These are phyloP conservation scores for Musca vetustissima DNA, from an alignment of 1,140 invertebrate genomes.

Conservation along the genomic window DNA sequence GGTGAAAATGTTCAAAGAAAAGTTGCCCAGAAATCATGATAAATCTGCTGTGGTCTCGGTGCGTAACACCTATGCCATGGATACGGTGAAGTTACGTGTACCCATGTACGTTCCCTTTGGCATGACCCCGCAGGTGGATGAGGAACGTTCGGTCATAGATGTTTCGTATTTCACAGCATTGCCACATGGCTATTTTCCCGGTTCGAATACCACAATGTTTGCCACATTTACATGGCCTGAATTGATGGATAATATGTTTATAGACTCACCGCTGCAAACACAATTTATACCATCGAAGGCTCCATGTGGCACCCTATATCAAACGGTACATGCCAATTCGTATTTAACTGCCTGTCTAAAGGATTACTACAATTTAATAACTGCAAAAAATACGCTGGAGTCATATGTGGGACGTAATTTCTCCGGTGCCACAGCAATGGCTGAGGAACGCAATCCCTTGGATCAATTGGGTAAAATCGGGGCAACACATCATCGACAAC, in stretches of 20 bases:
- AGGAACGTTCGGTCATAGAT: not conserved
- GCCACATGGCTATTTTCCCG: conserved; percentile 81
- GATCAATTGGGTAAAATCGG: conserved; percentile 32
- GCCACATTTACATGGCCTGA: conserved; percentile 86
- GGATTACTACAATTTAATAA: conserved; percentile 61
- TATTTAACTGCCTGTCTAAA: conserved; percentile 67
- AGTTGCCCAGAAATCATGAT: conserved; percentile 66
- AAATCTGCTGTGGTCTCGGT: conserved; percentile 69
- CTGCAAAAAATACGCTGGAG: conserved; percentile 57
- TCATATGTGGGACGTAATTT: conserved; percentile 63
- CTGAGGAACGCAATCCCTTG: conserved; percentile 38
- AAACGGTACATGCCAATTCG: conserved; percentile 65
- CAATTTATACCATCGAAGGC: conserved; percentile 87
- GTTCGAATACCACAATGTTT: conserved; percentile 77
- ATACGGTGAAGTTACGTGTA: conserved; percentile 65
- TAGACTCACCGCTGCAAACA: conserved; percentile 84
- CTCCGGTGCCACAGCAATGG: conserved; percentile 39
- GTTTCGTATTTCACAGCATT: conserved; percentile 61
- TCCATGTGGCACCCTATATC: conserved; percentile 72
- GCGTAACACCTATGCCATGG: conserved; percentile 80
- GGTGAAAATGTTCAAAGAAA: conserved; percentile 77
- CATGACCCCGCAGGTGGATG: conserved; percentile 23
- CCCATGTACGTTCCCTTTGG: conserved; percentile 45
- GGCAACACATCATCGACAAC: not conserved
- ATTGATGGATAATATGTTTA: conserved; percentile 81